phyloP scores from a whole-genome alignment of 2,797 vertebrate genomes.

The Apogon hyalosoma region DNA sequence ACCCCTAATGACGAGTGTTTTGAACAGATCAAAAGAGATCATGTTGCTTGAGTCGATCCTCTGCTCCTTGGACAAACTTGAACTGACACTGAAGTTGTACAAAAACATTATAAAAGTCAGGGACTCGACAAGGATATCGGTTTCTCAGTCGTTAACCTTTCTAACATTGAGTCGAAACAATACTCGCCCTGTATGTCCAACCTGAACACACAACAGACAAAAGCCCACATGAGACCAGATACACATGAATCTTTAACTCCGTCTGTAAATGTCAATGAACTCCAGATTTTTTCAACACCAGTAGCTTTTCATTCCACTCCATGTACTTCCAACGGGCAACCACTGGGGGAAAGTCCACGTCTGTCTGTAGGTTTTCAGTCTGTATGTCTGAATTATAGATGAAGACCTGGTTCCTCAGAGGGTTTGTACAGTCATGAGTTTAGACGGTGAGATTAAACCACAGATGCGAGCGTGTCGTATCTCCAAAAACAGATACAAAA shows the following conservation, averaged over 20 bases:
- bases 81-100: too few species aligned
- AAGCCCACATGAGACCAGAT: slow-evolving; percentile 25
- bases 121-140: neutral
- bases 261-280: slow-evolving; percentile 43
- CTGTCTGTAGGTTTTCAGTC: neutral
- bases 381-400: too few species aligned
- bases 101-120: neutral
- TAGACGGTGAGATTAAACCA: too few species aligned
- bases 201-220: slow-evolving; percentile 41
- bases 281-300: slow-evolving; percentile 6
- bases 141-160: neutral
- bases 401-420: too few species aligned
- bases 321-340: neutral
- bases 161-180: slow-evolving; percentile 5
- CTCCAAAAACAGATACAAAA: too few species aligned
- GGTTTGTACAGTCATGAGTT: too few species aligned
- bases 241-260: slow-evolving; percentile 36
- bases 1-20: too few species aligned
- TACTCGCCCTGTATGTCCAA: neutral
- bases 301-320: slow-evolving; percentile 3
- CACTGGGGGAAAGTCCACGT: neutral
- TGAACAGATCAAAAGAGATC: too few species aligned
- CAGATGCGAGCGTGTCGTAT: too few species aligned
- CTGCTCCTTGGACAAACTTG: too few species aligned
- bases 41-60: too few species aligned